Base-by-base conservation (phyloP, 2,888 invertebrate genomes). In the Melipona bicolor region DNA sequence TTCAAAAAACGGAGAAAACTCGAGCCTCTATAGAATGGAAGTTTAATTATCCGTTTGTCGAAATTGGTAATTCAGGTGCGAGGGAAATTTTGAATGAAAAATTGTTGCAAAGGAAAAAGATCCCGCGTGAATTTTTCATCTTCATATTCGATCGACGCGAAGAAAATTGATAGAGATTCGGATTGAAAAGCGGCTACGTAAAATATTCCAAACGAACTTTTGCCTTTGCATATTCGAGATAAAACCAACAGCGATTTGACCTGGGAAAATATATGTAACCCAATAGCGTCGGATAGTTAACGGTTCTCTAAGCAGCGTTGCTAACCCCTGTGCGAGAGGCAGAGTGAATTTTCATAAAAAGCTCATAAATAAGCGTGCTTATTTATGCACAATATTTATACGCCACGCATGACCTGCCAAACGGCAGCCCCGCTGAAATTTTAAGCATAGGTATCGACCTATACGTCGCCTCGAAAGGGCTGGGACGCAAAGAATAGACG, bases 311-410 rank as follows among this genome's bases (percentile, higher is more conserved):
- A n/a, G 56, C n/a, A n/a, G 56, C 0, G 4, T 32, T 61, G 17
- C 24, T 62, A 11, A 9, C 21, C 32, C 62, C 24, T 27, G 11
- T 32, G 2, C 19, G 19, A 11, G 32, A 27, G 62, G 24, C 13
- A 27, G 54, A 80, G 32, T 43, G 81, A 85, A 93, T 93, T 93
- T 93, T 93, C 93, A 93, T 93, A 92, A 93, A 93, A 93, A 89
- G 89, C 90, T 83, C 92, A 93, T 93, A 93, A 93, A 93, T 93
- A 92, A 91, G 79, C 89, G 84, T 87, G 87, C 91, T 93, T 93
- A 93, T 93, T 93, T 93, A 92, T 92, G 90, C 89, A 93, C 90
- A 93, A 93, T 93, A 93, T 93, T 93, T 93, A 93, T 93, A 93
- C 89, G 91, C 90, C 88, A 91, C 90, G 90, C 92, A 93, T 90